These are phyloP conservation scores for Amorpha juglandis DNA, from an alignment of 2,888 invertebrate genomes.

Conservation along the genomic window DNA sequence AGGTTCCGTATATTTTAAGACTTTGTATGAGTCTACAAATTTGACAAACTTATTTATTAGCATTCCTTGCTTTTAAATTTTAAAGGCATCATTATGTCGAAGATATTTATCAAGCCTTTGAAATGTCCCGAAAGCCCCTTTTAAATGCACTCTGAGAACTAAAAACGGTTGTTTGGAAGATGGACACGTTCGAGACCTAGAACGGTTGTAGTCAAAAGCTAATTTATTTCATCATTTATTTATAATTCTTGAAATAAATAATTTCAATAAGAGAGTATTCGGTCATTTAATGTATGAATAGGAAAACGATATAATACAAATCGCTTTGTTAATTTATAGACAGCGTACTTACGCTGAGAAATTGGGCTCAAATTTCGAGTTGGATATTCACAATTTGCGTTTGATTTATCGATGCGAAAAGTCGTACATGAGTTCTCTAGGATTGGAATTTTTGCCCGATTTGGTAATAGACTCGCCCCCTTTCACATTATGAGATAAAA, in stretches of 20 bases:
- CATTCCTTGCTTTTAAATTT: background rate
- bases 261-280: background rate
- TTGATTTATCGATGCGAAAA: no score
- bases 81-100: background rate
- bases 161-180: background rate
- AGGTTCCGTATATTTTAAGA: background rate
- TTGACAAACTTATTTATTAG: background rate
- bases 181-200: background rate
- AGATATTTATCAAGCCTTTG: slow-evolving; percentile 12
- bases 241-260: background rate
- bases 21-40: no score
- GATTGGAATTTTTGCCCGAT: no score
- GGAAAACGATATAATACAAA: no score
- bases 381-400: no score
- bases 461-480: no score
- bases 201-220: background rate
- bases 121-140: background rate
- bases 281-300: background rate
- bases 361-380: no score
- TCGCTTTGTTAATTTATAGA: no score
- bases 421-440: no score
- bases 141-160: background rate
- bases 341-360: no score
- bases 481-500: no score
- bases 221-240: slow-evolving; percentile 1